Conservation (phyloP, 64 coral and sea anemone genomes). For the Acropora yongei region DNA sequence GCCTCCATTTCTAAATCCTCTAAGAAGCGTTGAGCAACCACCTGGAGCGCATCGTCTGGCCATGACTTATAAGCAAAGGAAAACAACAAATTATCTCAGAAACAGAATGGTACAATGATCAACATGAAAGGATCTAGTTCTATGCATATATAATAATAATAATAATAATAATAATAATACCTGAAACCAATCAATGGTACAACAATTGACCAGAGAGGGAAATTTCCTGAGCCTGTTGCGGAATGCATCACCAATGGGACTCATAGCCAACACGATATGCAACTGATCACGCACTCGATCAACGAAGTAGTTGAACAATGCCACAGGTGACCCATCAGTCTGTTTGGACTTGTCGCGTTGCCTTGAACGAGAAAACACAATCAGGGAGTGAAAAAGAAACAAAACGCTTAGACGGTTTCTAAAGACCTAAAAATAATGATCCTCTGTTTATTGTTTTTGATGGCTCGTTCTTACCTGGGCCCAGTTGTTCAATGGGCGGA, state of each 20-base stretch:
- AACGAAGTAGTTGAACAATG: slow-evolving; percentile 97
- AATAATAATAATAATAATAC: slow-evolving; percentile 13
- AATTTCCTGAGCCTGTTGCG: slow-evolving; percentile 96
- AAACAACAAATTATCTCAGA: background rate
- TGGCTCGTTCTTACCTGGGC: no score
- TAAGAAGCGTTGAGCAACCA: slow-evolving; percentile 95
- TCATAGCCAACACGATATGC: slow-evolving; percentile 98
- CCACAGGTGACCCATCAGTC: slow-evolving; percentile 95
- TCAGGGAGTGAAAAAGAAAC: background rate
- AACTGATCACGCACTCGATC: slow-evolving; percentile 97
- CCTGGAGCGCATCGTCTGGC: slow-evolving; percentile 94
- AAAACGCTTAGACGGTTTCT: no score
- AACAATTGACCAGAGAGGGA: slow-evolving; percentile 97
- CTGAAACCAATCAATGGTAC: slow-evolving; percentile 99
- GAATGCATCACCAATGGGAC: slow-evolving; percentile 99
- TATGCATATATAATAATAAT: no score
- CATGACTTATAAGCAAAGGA: slow-evolving; percentile 68
- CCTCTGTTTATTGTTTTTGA: no score
- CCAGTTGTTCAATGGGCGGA: no score
- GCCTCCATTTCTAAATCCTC: slow-evolving; percentile 90
- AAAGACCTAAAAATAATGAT: background rate
- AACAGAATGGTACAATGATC: no score
- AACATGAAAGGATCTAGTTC: no score
- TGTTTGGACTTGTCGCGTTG: slow-evolving; percentile 99
- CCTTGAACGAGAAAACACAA: slow-evolving; percentile 32